Conservation (phyloP, 64 coral and sea anemone species). For the Anthopleura sola region DNA sequence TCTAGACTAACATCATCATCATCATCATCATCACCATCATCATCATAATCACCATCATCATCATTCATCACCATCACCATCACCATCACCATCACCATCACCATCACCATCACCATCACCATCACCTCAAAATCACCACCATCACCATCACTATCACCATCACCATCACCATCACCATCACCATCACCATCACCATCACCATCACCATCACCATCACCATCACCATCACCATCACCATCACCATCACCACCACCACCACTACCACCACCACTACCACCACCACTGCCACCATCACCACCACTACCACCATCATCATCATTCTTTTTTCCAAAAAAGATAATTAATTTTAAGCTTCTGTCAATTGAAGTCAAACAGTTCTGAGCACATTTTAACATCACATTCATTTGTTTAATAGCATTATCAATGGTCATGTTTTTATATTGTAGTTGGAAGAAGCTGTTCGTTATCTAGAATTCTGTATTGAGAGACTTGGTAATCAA, state of each 20-base stretch:
- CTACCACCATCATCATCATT: no score
- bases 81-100: background rate
- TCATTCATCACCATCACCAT: background rate
- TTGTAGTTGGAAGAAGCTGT: constrained; percentile 64
- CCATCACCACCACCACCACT: no score
- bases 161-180: background rate
- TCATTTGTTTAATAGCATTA: no score
- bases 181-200: background rate
- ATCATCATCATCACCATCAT: no score
- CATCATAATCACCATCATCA: no score
- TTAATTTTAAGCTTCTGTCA: no score
- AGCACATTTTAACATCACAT: background rate
- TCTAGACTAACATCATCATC: background rate
- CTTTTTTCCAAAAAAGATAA: no score
- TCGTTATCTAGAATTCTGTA: constrained; percentile 80
- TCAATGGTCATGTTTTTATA: background rate
- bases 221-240: background rate
- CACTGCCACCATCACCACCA: background rate
- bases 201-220: background rate
- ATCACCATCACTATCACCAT: background rate
- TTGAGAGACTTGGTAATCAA: constrained; percentile 69
- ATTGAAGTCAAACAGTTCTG: background rate
- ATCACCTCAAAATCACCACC: background rate
- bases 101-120: background rate
- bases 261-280: background rate